Conservation (phyloP, 1,140 invertebrate species). For the Condylostylus longicornis region DNA sequence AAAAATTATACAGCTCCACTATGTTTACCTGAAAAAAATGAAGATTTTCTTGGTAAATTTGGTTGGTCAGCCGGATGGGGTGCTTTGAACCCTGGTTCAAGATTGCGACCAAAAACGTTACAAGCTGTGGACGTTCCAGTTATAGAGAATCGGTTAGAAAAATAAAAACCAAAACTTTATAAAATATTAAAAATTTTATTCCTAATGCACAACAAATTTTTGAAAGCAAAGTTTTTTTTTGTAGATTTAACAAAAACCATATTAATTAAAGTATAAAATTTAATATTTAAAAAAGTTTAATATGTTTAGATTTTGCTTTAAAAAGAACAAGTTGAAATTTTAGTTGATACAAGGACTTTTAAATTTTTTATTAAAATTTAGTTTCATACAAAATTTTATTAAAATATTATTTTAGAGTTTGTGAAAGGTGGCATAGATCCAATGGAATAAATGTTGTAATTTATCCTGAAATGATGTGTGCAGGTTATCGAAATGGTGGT, state of each 20-base stretch:
- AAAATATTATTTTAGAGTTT: slow-evolving; percentile 42
- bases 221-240: neutral
- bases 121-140: slow-evolving; percentile 88
- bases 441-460: slow-evolving; percentile 85
- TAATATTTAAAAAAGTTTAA: too few species aligned
- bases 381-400: neutral
- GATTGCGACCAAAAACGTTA: slow-evolving; percentile 73
- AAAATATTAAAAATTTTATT: too few species aligned
- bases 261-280: neutral
- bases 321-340: too few species aligned
- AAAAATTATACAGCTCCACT: slow-evolving; percentile 53
- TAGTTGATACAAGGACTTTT: too few species aligned
- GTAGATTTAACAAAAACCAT: neutral
- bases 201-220: neutral
- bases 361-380: too few species aligned
- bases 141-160: slow-evolving; percentile 55
- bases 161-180: too few species aligned
- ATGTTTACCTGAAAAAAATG: slow-evolving; percentile 78
- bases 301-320: too few species aligned
- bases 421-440: slow-evolving; percentile 63
- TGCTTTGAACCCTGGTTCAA: slow-evolving; percentile 70
- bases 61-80: slow-evolving; percentile 92
- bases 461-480: slow-evolving; percentile 94
- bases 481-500: slow-evolving; percentile 80
- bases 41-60: slow-evolving; percentile 77